Conservation (phyloP, 2,797 vertebrate species). For the Pangasius macronema region DNA sequence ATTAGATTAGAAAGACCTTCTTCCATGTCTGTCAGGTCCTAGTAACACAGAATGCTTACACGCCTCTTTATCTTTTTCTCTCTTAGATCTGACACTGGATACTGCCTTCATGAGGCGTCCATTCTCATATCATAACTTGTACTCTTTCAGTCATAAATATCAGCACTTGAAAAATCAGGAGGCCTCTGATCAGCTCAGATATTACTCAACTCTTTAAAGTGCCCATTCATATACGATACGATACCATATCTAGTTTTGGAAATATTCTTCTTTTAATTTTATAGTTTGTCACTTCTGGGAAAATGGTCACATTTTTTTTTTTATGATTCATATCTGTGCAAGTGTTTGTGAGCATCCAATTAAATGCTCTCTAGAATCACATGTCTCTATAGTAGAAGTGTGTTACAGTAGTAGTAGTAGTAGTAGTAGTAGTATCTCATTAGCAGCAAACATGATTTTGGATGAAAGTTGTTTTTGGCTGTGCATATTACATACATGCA, state of each 20-base stretch:
- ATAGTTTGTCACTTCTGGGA: neutral
- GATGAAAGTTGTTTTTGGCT: neutral
- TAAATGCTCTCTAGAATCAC: neutral
- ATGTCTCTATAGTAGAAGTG: neutral
- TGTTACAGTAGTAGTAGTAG: neutral
- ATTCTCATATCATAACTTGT: neutral
- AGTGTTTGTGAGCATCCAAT: neutral
- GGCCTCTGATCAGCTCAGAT: conserved; percentile 2
- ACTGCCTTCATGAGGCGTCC: neutral
- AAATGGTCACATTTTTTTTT: neutral
- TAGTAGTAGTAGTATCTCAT: no score
- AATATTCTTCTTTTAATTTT: neutral
- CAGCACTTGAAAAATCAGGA: neutral
- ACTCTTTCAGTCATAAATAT: neutral
- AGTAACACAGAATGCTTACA: neutral
- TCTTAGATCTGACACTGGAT: neutral
- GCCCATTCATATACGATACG: neutral
- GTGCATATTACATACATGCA: neutral
- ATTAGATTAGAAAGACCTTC: neutral
- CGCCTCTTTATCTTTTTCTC: neutral
- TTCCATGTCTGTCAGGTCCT: neutral
- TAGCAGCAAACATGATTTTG: neutral
- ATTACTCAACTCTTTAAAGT: neutral
- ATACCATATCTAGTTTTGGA: neutral
- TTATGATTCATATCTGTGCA: neutral